A percentile compares a stretch with the other conserved stretches of the same genome.
Conservation (phyloP, 2,888 invertebrate genomes). For the Enchytraeus crypticus region DNA sequence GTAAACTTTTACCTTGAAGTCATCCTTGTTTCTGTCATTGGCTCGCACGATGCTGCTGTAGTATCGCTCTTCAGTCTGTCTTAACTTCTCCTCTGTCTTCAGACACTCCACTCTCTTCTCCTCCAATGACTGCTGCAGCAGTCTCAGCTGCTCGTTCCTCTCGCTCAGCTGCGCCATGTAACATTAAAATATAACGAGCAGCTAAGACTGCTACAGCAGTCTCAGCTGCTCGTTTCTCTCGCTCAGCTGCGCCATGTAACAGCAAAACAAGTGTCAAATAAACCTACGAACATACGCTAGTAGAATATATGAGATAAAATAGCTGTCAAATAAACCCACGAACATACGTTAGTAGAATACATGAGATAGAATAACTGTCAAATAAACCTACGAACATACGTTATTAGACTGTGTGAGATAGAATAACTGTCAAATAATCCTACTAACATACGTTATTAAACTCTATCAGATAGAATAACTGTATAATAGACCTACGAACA, state of each 20-base stretch:
- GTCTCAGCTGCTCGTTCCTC: slow-evolving; percentile 38
- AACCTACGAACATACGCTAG: too few relatives aligned
- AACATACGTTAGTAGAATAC: too few relatives aligned
- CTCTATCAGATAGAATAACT: too few relatives aligned
- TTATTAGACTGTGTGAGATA: too few relatives aligned
- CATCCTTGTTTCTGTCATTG: slow-evolving; percentile 39
- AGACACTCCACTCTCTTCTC: slow-evolving; percentile 42
- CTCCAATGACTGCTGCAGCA: slow-evolving; percentile 39
- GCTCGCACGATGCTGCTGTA: slow-evolving; percentile 29
- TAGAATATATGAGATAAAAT: too few relatives aligned
- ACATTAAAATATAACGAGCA: neutral
- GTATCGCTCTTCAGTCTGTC: slow-evolving; percentile 42
- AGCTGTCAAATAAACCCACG: too few relatives aligned
- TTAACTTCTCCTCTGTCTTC: slow-evolving; percentile 35
- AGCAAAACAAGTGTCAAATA: too few relatives aligned
- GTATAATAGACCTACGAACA: too few relatives aligned
- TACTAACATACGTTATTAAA: too few relatives aligned
- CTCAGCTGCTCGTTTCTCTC: slow-evolving; percentile 40
- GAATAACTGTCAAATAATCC: too few relatives aligned
- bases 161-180: slow-evolving; percentile 35
- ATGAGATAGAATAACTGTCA: too few relatives aligned
- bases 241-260: slow-evolving; percentile 32
- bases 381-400: too few relatives aligned
- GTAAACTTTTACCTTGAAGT: slow-evolving; percentile 43
- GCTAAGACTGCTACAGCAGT: slow-evolving; percentile 36